Evolutionary conservation across 2,797 vertebrate genomes (phyloP).

Genomic region (Hoplostethus atlanticus): DNA sequence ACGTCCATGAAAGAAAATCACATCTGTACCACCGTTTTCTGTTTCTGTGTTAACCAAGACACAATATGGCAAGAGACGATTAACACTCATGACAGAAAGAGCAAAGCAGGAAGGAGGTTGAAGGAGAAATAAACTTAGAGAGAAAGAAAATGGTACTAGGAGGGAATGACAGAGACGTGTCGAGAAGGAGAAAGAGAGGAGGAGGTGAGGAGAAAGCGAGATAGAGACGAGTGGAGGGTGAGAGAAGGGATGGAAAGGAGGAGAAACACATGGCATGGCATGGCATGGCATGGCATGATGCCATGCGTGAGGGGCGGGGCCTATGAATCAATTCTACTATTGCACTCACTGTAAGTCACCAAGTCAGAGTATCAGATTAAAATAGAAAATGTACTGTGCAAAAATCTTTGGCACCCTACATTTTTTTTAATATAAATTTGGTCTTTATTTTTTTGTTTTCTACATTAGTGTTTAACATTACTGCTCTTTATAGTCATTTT

Average conservation of each 20-base stretch:
- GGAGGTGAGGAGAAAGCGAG: neutral
- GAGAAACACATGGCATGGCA: slow-evolving; percentile 1
- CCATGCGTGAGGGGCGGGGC: neutral
- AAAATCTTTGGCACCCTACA: no score
- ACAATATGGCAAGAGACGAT: neutral
- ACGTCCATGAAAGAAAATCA: neutral
- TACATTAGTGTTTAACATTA: no score
- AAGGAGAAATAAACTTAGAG: slow-evolving; percentile 2
- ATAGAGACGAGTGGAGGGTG: no score
- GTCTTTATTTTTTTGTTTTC: no score
- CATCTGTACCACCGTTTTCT: neutral
- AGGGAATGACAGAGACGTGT: neutral
- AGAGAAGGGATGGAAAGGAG: neutral
- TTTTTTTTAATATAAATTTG: no score
- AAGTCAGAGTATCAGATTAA: no score
- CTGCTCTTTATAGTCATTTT: no score
- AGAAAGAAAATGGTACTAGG: neutral
- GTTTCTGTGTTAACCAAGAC: neutral
- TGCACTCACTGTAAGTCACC: no score
- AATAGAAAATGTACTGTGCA: no score
- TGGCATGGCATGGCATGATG: neutral
- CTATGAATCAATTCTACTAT: no score
- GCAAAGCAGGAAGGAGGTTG: neutral
- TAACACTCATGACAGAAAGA: no score
- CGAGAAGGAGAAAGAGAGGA: neutral